Percentiles rank a stretch among this genome's conserved stretches.
These are phyloP conservation scores for Cuculus canorus DNA, from an alignment of 2,797 vertebrate genomes.

Conservation along the genomic window DNA sequence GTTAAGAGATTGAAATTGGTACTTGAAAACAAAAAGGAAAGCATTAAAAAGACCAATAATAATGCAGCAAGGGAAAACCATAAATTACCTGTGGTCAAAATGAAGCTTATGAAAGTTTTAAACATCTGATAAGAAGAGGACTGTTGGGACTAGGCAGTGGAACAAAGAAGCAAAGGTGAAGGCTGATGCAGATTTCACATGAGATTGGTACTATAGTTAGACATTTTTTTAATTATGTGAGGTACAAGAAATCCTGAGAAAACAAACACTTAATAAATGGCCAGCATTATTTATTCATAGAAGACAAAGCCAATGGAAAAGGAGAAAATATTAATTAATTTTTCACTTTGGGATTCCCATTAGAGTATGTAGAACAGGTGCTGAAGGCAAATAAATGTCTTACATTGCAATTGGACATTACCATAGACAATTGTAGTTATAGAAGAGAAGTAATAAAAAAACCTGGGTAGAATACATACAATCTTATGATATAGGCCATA, in stretches of 20 bases:
- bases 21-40: neutral
- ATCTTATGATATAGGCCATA: neutral
- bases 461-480: neutral
- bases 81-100: neutral
- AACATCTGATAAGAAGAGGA: neutral
- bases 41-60: slow-evolving; percentile 1
- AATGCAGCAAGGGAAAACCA: neutral
- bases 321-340: slow-evolving; percentile 30
- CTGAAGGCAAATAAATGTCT: slow-evolving; percentile 1
- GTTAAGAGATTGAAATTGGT: neutral
- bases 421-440: neutral
- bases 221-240: slow-evolving; percentile 22
- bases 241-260: neutral
- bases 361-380: neutral
- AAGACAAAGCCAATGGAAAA: neutral
- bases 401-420: neutral
- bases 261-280: slow-evolving; percentile 33
- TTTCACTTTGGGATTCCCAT: slow-evolving; percentile 26
- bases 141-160: neutral
- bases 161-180: slow-evolving; percentile 15
- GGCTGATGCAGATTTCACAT: neutral
- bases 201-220: neutral
- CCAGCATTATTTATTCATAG: slow-evolving; percentile 9
- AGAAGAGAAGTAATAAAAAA: neutral
- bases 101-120: slow-evolving; percentile 9